phyloP scores from a whole-genome alignment of 2,888 invertebrate genomes.

The Tetramorium bicarinatum region DNA sequence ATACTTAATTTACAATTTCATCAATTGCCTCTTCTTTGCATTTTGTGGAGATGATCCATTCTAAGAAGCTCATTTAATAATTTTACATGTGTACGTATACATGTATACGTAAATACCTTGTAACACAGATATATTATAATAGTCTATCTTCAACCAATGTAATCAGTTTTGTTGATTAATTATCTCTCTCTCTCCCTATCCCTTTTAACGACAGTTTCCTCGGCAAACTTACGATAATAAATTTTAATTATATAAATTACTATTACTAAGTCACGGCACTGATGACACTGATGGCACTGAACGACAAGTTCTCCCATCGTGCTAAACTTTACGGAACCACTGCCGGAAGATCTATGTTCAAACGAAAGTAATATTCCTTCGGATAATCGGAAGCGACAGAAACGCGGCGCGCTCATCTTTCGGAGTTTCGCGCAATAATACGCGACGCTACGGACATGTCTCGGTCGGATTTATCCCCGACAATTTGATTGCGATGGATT shows the following conservation, averaged over 20 bases:
- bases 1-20: background rate
- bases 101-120: background rate
- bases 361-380: slow-evolving; percentile 16
- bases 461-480: slow-evolving; percentile 32
- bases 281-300: background rate
- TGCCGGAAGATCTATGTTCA: background rate
- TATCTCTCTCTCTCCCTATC: background rate
- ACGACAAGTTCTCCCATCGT: background rate
- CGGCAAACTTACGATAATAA: background rate
- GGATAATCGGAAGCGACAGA: background rate
- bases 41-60: background rate
- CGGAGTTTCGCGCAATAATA: slow-evolving; percentile 11
- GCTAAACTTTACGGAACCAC: background rate
- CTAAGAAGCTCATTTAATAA: background rate
- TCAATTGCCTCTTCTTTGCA: background rate
- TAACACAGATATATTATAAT: background rate
- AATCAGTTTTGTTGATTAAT: background rate
- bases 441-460: slow-evolving; percentile 6
- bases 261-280: background rate
- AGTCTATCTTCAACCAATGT: background rate
- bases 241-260: background rate
- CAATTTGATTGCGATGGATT: slow-evolving; percentile 50
- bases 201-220: background rate
- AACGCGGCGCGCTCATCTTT: background rate
- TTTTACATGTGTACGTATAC: background rate